Evolutionary conservation across 2,888 invertebrate species (phyloP).

Genomic region (Aporophyla nigra): DNA sequence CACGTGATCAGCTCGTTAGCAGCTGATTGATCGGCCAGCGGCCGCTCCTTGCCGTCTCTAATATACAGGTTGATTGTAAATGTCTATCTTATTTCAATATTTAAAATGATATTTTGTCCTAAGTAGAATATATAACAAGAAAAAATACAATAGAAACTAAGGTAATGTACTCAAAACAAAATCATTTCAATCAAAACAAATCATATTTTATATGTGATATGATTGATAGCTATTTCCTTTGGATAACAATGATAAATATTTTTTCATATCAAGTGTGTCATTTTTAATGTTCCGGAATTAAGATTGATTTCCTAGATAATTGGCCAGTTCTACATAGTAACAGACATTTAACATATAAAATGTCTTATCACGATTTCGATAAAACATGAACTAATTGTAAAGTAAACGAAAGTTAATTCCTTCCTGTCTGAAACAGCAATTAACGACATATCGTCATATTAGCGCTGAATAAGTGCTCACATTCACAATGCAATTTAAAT

Average conservation of each 20-base stretch:
- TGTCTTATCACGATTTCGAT: conserved; percentile 51
- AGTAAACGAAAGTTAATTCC: conserved; percentile 45
- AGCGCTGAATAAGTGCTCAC: conserved; percentile 25
- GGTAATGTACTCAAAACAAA: neutral
- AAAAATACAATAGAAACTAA: too few species aligned
- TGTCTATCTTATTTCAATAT: neutral
- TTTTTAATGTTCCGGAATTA: conserved; percentile 30
- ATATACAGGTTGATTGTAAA: conserved; percentile 77
- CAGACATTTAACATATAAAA: conserved; percentile 63
- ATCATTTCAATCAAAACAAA: neutral
- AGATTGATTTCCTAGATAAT: conserved; percentile 40
- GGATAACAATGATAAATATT: conserved; percentile 30
- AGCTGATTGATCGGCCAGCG: conserved; percentile 89
- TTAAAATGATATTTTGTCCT: neutral
- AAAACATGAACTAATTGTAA: conserved; percentile 52
- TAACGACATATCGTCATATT: conserved; percentile 21
- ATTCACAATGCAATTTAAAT: conserved; percentile 32
- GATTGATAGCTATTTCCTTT: conserved; percentile 18
- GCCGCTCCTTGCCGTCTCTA: conserved; percentile 72
- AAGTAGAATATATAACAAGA: neutral
- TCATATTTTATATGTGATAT: conserved; percentile 1
- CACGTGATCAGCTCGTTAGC: conserved; percentile 87
- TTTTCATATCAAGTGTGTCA: conserved; percentile 45
- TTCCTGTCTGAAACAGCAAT: conserved; percentile 45
- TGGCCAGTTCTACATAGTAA: conserved; percentile 31